Evolutionary conservation across 2,888 invertebrate species (phyloP), one percentile per base, ranked within the genome.

Genomic region (Camponotus fellah): DNA sequence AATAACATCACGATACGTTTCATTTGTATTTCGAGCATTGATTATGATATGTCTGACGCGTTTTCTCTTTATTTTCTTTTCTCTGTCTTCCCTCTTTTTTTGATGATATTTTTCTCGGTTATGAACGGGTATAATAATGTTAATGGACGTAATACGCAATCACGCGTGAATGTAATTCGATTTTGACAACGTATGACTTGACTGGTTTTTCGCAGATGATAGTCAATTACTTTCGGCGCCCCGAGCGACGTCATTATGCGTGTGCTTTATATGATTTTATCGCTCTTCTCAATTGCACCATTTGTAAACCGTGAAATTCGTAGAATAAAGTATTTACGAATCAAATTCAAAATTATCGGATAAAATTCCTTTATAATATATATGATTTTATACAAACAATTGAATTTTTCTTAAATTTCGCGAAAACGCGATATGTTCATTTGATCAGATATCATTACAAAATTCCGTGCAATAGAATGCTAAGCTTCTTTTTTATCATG

Each of bases 261-360:
- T 53, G 34, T 69, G 43, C 32, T 69, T 69, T 58, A 46, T 46
- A 34, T 9, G 79, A 80, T 71, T 80, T 80, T 80, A 80, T 62
- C 79, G 46, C 69, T 46, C 34, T 40, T 79, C 79, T 69, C 71
- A 80, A 60, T 60, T 32, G 71, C 79, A 66, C 69, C 68, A 46
- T 12, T 37, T 60, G 75, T 32, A 37, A 64, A 62, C 68, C 83
- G 43, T 65, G 46, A 77, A 83, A 83, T 83, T 83, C 53, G 40
- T 62, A 46, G 37, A 62, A 83, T 62, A 68, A 58, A 75, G 83
- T 34, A 37, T 46, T 60, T 58, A 66, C 32, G 40, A 77, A 32
- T 76, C 58, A 43, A 43, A 21, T 60, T 56, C 69, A 21, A 66
- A 53, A 66, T 66, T 77, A 40, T 56, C 17, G 49, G n/a, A n/a